Evolutionary conservation across 2,888 invertebrate species (phyloP).

Genomic region (Stratiomys singularior): DNA sequence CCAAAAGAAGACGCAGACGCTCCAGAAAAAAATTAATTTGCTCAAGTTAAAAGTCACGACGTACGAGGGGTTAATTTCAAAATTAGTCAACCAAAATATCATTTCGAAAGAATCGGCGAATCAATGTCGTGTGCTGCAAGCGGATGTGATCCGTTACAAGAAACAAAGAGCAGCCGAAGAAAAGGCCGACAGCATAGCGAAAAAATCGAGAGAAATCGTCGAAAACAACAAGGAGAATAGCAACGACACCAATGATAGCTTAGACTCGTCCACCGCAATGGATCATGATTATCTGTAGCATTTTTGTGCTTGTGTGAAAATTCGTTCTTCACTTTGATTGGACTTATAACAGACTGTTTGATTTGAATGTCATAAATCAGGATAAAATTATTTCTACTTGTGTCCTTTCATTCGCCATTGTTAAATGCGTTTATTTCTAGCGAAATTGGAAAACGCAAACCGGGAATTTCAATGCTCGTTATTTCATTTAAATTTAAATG

Average conservation of each 20-base stretch:
- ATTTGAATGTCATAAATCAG: no score
- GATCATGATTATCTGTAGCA: conserved; percentile 22
- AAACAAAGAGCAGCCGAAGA: background rate
- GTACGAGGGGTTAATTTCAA: conserved; percentile 15
- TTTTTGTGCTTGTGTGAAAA: background rate
- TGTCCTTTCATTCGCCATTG: no score
- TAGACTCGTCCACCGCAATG: background rate
- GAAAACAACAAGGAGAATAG: conserved; percentile 2
- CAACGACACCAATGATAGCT: background rate
- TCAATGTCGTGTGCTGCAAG: conserved; percentile 1
- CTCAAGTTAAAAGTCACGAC: conserved; percentile 1
- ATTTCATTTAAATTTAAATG: no score
- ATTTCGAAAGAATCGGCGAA: conserved; percentile 21
- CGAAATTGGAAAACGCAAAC: no score
- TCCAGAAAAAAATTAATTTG: conserved; percentile 10
- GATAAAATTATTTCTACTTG: no score
- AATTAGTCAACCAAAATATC: background rate
- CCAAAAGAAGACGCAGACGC: background rate
- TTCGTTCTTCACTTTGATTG: no score
- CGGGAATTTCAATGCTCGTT: no score
- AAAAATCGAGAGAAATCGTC: background rate
- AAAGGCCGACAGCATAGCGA: no score
- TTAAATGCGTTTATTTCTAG: no score
- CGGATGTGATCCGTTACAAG: background rate
- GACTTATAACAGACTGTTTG: no score